A percentile compares a stretch with the other conserved stretches of the same genome.
These are phyloP conservation scores for Erinaceus europaeus DNA, from an alignment of 2,113 vertebrate species.

Conservation along the genomic window DNA sequence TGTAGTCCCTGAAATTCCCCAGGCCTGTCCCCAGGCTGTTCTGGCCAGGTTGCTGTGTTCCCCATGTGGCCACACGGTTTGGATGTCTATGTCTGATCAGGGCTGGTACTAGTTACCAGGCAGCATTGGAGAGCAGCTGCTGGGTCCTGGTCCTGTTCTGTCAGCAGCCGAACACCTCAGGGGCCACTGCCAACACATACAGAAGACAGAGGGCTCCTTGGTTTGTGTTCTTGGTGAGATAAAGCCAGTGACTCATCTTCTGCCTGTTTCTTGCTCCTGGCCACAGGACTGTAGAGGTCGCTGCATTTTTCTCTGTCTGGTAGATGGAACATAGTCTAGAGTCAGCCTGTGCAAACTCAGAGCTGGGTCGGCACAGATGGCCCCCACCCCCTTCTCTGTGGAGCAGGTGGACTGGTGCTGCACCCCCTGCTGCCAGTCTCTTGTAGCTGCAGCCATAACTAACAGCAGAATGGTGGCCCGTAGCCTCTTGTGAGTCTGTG, in stretches of 20 bases:
- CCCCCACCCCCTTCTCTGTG: no score
- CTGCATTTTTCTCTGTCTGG: not conserved
- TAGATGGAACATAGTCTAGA: not conserved
- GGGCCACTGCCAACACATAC: not conserved
- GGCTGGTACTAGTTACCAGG: not conserved
- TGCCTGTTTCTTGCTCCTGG: not conserved
- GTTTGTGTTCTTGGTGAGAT: not conserved
- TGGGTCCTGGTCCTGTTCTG: not conserved
- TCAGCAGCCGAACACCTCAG: not conserved
- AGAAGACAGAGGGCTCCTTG: not conserved
- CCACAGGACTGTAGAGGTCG: rapidly evolving
- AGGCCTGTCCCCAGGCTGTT: not conserved
- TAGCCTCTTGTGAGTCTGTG: not conserved
- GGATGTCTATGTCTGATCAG: not conserved
- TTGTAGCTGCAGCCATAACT: no score
- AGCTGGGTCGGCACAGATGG: no score
- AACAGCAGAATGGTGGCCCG: not conserved
- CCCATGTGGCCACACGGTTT: not conserved
- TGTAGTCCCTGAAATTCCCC: not conserved
- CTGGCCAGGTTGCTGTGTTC: not conserved
- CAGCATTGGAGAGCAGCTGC: not conserved
- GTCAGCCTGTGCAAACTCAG: not conserved
- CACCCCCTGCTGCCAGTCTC: no score
- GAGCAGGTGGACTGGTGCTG: no score
- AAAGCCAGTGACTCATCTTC: not conserved